phyloP scores from a whole-genome alignment of 1,140 invertebrate genomes.

The Drosophila lini region DNA sequence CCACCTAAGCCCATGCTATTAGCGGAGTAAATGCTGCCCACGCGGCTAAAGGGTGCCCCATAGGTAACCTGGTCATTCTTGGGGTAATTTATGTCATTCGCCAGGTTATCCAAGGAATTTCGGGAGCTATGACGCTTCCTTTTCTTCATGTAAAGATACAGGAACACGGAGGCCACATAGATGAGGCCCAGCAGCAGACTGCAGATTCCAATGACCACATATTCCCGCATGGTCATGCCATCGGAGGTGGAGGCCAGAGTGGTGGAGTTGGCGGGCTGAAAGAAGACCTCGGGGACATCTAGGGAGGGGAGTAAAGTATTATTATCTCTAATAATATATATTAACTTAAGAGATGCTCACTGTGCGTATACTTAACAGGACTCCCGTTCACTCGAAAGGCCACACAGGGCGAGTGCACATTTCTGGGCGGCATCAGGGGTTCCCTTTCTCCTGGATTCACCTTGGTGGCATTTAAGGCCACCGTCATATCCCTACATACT shows the following conservation, averaged over 20 bases:
- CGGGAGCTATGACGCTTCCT: constrained; percentile 79
- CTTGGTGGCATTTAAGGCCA: constrained; percentile 83
- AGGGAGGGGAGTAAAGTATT: constrained; percentile 10
- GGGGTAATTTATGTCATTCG: constrained; percentile 77
- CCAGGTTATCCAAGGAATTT: constrained; percentile 67
- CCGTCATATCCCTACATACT: constrained; percentile 90
- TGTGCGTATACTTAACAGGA: constrained; percentile 87
- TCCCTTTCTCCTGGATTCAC: constrained; percentile 31
- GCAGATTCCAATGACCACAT: constrained; percentile 92
- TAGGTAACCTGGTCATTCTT: constrained; percentile 84
- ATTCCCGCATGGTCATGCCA: constrained; percentile 89
- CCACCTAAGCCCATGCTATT: constrained; percentile 66
- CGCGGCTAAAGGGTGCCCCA: constrained; percentile 69
- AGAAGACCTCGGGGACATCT: constrained; percentile 92
- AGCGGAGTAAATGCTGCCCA: constrained; percentile 76
- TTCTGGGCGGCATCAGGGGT: constrained; percentile 67
- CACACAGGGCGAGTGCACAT: constrained; percentile 92
- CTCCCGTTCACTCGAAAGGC: constrained; percentile 93
- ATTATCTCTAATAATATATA: background rate
- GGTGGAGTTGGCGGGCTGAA: constrained; percentile 88
- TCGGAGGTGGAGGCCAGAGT: constrained; percentile 83
- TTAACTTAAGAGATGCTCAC: constrained; percentile 85
- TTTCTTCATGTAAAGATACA: constrained; percentile 90
- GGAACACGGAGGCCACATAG: constrained; percentile 92
- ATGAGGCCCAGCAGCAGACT: constrained; percentile 91